Evolutionary conservation across 2,113 vertebrate species (phyloP).

Genomic region (Sula dactylatra): DNA sequence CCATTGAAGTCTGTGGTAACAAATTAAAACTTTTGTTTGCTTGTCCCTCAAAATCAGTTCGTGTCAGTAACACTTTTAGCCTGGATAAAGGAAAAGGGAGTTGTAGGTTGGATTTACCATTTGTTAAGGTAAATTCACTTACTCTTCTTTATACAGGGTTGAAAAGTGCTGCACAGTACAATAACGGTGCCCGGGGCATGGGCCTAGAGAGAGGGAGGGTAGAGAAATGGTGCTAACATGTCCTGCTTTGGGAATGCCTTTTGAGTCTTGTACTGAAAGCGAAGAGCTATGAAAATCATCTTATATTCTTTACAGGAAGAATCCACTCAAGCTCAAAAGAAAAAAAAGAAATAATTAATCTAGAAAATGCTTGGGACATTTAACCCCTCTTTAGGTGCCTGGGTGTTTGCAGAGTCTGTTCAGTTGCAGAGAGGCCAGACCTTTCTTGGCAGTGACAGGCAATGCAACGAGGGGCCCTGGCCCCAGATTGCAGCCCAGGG

Average conservation of each 20-base stretch:
- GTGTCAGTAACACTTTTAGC: background rate
- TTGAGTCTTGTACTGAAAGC: background rate
- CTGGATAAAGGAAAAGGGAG: background rate
- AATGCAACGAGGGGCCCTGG: fast-evolving
- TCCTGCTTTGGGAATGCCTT: background rate
- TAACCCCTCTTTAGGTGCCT: background rate
- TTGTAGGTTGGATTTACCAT: background rate
- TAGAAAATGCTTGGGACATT: background rate
- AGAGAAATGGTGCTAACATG: background rate
- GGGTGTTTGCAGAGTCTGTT: background rate
- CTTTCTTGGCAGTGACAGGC: fast-evolving
- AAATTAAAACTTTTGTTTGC: slow-evolving; percentile 17
- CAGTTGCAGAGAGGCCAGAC: background rate
- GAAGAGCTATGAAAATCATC: background rate
- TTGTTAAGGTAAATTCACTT: background rate
- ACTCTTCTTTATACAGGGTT: background rate
- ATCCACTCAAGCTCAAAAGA: background rate
- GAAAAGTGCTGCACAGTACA: background rate
- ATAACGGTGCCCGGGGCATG: background rate
- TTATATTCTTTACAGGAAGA: background rate
- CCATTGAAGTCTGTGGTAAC: background rate
- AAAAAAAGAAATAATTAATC: background rate
- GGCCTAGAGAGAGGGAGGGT: background rate
- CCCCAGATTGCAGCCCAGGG: fast-evolving
- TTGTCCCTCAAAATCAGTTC: background rate